Evolutionary conservation across 2,113 vertebrate genomes (phyloP).

Genomic region (Pampusana beccarii): DNA sequence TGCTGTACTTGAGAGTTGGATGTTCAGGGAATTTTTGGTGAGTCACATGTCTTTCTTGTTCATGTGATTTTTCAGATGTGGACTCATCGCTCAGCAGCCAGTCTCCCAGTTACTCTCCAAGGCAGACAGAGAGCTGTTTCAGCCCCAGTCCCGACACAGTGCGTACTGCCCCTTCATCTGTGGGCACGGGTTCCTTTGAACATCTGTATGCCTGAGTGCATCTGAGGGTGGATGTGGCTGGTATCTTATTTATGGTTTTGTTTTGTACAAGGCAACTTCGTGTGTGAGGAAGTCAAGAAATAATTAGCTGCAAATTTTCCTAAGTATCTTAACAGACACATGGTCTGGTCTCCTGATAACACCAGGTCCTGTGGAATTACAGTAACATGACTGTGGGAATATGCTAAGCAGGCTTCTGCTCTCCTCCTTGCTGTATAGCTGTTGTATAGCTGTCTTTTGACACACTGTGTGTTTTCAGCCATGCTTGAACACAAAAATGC

Average conservation of each 20-base stretch:
- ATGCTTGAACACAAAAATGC: background rate
- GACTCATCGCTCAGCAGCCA: constrained; percentile 52
- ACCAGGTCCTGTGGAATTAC: background rate
- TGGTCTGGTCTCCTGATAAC: background rate
- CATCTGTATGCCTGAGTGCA: background rate
- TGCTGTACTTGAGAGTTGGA: background rate
- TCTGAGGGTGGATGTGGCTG: background rate
- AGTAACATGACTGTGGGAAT: background rate
- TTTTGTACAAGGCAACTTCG: background rate
- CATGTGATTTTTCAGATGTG: constrained; percentile 32
- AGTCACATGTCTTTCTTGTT: background rate
- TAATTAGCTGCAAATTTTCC: background rate
- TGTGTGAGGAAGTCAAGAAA: background rate
- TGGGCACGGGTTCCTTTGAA: background rate
- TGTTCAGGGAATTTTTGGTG: background rate
- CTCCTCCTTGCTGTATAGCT: background rate
- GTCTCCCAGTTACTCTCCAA: constrained; percentile 70
- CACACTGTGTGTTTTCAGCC: background rate
- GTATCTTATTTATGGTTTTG: background rate
- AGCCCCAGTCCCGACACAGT: constrained; percentile 78
- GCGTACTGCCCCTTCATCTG: constrained; percentile 24
- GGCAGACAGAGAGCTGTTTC: constrained; percentile 62
- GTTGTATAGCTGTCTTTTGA: background rate
- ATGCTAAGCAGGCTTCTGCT: background rate
- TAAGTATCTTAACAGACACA: background rate